A percentile compares a stretch with the other conserved stretches of the same genome.
phyloP scores from a whole-genome alignment of 2,888 invertebrate species.

The Latrodectus hesperus region DNA sequence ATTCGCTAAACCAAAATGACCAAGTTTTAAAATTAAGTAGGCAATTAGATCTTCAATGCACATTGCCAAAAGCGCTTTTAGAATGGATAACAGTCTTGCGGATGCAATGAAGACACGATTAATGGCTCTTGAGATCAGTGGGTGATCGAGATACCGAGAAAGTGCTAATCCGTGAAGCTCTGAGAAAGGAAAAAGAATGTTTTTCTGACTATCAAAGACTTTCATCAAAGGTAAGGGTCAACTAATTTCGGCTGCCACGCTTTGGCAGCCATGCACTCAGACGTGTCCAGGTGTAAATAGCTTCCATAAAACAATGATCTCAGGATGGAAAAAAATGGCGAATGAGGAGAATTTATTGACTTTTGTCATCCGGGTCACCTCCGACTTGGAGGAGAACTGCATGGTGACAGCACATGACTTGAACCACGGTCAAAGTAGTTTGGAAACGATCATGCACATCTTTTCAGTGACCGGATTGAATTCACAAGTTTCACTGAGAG shows the following conservation, averaged over 20 bases:
- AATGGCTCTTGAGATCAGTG: not conserved
- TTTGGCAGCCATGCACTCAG: not conserved
- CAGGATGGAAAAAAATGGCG: not conserved
- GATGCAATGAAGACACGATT: no score
- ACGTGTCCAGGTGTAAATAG: not conserved
- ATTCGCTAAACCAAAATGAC: no score
- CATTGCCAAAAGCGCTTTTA: no score
- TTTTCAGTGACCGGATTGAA: no score
- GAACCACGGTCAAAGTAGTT: no score
- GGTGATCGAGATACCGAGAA: not conserved
- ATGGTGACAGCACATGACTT: no score
- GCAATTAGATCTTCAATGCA: no score
- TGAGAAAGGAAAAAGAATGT: not conserved
- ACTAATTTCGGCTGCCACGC: not conserved
- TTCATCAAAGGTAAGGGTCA: slow-evolving; percentile 1
- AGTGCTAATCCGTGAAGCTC: not conserved
- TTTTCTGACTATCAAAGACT: not conserved
- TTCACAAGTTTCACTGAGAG: no score
- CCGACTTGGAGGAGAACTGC: not conserved
- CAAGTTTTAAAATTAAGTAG: no score
- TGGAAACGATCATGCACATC: no score
- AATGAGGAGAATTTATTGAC: not conserved
- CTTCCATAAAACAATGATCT: not conserved
- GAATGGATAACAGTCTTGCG: no score
- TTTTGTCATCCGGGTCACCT: not conserved